These are phyloP conservation scores for Drepana falcataria DNA, from an alignment of 2,888 invertebrate genomes.

Conservation along the genomic window DNA sequence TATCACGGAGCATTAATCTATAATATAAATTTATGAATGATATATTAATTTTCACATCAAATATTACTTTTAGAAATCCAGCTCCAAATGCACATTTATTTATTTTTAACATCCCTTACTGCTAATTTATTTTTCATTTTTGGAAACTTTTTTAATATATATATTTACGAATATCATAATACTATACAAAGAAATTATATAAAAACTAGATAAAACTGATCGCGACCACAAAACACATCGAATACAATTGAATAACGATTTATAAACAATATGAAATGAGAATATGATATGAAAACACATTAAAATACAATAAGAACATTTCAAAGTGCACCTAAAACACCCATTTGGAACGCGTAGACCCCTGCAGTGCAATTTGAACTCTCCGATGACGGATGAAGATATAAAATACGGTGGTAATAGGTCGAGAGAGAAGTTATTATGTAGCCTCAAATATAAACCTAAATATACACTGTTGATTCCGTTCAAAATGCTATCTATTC, in stretches of 20 bases:
- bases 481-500: constrained; percentile 29
- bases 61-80: constrained; percentile 6
- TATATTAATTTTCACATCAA: constrained; percentile 16
- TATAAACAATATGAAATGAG: not conserved
- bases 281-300: constrained; percentile 1
- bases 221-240: not conserved
- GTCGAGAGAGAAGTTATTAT: constrained; percentile 17
- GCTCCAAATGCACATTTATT: constrained; percentile 20
- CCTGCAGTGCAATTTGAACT: not conserved
- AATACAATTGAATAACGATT: not conserved
- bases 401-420: constrained; percentile 24
- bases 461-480: constrained; percentile 30
- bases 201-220: not conserved
- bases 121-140: constrained; percentile 28
- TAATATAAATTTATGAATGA: constrained; percentile 14
- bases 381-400: not conserved
- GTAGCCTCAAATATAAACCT: constrained; percentile 40
- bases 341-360: not conserved
- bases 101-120: constrained; percentile 22
- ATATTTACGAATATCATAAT: constrained; percentile 4
- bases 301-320: constrained; percentile 1
- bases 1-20: too few species aligned
- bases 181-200: too few species aligned
- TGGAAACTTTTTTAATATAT: constrained; percentile 11
- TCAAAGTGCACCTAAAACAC: not conserved